Conservation (phyloP, 2,113 vertebrate species). For the Mastomys natalensis region DNA sequence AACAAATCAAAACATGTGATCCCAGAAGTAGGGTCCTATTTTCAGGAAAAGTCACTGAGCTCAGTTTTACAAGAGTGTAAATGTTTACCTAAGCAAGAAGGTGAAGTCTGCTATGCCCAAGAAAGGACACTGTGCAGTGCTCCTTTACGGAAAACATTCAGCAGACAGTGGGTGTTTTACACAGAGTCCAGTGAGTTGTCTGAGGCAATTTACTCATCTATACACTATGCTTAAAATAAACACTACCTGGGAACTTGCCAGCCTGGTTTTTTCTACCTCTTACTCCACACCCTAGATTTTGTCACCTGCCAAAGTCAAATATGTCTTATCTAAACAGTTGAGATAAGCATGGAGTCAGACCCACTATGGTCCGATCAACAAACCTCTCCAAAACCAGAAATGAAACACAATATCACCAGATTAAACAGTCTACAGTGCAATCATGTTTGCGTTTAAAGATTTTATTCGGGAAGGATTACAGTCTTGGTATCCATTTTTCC, state of each 20-base stretch:
- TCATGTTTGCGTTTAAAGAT: slow-evolving; percentile 95
- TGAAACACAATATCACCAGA: slow-evolving; percentile 91
- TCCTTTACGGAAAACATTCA: slow-evolving; percentile 70
- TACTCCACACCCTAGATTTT: slow-evolving; percentile 85
- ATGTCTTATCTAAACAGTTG: slow-evolving; percentile 89
- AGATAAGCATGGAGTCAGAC: slow-evolving; percentile 84
- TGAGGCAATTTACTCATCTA: slow-evolving; percentile 77
- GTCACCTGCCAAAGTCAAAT: slow-evolving; percentile 88
- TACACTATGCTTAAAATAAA: slow-evolving; percentile 78
- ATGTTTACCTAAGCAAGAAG: slow-evolving; percentile 77
- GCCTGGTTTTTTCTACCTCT: slow-evolving; percentile 70
- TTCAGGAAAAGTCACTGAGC: slow-evolving; percentile 34
- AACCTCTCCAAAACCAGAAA: slow-evolving; percentile 86
- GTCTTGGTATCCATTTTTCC: slow-evolving; percentile 88
- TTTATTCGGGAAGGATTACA: slow-evolving; percentile 95
- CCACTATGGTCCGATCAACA: slow-evolving; percentile 86
- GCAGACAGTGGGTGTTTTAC: slow-evolving; percentile 73
- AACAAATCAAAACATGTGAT: background rate
- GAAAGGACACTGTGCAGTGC: slow-evolving; percentile 67
- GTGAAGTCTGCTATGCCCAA: slow-evolving; percentile 66
- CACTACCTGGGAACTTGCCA: slow-evolving; percentile 79
- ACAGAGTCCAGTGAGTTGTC: slow-evolving; percentile 72
- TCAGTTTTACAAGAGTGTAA: slow-evolving; percentile 67
- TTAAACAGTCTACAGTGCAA: slow-evolving; percentile 91
- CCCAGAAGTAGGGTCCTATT: slow-evolving; percentile 5